A percentile compares a stretch with the other conserved stretches of the same genome.
phyloP scores from a whole-genome alignment of 2,797 vertebrate species.

The Smutsia gigantea region DNA sequence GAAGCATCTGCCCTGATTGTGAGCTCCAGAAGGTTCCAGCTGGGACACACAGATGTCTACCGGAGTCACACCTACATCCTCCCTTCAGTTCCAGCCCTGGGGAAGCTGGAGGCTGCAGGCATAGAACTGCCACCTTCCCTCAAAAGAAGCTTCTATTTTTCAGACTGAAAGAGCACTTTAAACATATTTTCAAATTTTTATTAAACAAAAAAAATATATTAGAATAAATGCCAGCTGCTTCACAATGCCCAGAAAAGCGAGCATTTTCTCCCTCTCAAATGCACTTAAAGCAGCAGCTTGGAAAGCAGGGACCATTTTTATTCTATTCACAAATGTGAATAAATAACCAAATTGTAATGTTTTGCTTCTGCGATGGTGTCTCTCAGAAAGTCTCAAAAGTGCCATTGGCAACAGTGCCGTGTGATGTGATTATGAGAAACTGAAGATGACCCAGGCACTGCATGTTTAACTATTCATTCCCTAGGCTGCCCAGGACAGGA shows the following conservation, averaged over 20 bases:
- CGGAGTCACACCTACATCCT: too few relatives aligned
- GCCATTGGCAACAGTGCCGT: background rate
- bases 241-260: conserved; percentile 3
- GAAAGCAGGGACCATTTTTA: background rate
- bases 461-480: background rate
- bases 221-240: conserved; percentile 65
- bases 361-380: conserved; percentile 42
- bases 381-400: background rate
- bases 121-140: background rate
- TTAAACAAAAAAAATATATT: conserved; percentile 58
- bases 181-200: conserved; percentile 53
- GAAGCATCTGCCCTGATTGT: background rate
- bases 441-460: background rate
- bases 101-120: background rate
- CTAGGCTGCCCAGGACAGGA: background rate
- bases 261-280: background rate
- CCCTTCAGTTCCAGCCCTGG: background rate
- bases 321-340: conserved; percentile 73
- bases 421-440: background rate
- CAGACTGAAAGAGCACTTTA: background rate
- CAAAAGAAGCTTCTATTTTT: background rate
- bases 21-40: background rate
- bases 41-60: background rate
- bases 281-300: background rate
- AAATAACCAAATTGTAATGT: conserved; percentile 68